Percentiles rank a stretch among this genome's conserved stretches.
Conservation (phyloP, 2,888 invertebrate species). For the Yponomeuta cagnagella region DNA sequence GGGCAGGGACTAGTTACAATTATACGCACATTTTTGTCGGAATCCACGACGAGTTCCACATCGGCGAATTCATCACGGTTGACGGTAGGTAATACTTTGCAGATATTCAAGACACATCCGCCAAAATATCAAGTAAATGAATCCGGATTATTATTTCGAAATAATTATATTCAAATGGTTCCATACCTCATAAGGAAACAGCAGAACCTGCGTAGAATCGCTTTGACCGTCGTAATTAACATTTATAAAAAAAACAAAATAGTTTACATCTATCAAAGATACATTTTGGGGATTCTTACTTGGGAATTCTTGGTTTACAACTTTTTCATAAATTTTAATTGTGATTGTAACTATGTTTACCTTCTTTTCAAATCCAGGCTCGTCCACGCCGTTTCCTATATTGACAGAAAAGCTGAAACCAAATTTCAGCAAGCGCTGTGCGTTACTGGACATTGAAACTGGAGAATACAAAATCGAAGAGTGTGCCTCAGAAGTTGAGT, state of each 20-base stretch:
- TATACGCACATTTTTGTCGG: constrained; percentile 36
- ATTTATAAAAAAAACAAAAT: too few relatives aligned
- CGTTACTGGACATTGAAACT: neutral
- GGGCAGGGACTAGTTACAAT: constrained; percentile 26
- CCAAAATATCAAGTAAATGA: too few relatives aligned
- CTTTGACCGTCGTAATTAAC: too few relatives aligned
- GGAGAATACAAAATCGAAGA: neutral
- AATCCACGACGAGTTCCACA: constrained; percentile 33
- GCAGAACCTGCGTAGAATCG: too few relatives aligned
- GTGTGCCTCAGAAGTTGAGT: neutral
- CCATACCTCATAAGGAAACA: too few relatives aligned
- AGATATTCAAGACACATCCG: too few relatives aligned
- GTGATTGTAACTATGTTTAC: neutral
- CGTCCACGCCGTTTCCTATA: neutral
- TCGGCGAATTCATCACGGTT: constrained; percentile 39
- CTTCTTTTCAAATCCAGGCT: neutral
- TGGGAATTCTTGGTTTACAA: too few relatives aligned
- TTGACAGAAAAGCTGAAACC: neutral
- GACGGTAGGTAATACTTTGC: constrained; percentile 32
- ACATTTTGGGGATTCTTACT: too few relatives aligned
- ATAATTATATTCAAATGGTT: too few relatives aligned
- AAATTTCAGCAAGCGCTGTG: neutral
- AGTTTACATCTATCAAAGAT: too few relatives aligned
- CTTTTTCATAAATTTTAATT: neutral
- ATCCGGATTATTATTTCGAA: too few relatives aligned